Evolutionary conservation across 2,797 vertebrate species (phyloP).

Genomic region (Trichosurus vulpecula): DNA sequence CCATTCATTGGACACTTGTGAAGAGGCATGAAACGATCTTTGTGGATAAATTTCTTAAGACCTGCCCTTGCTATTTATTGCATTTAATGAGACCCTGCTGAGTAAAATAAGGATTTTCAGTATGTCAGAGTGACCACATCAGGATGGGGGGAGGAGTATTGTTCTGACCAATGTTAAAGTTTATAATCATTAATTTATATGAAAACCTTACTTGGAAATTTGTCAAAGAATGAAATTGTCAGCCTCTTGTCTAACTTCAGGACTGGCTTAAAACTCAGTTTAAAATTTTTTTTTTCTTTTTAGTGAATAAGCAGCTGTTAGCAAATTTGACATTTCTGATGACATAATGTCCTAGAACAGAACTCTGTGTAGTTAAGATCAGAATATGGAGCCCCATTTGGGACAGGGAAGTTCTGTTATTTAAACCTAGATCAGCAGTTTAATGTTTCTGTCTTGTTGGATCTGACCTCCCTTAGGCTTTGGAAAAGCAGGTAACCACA

Average conservation of each 20-base stretch:
- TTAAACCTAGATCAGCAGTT: neutral
- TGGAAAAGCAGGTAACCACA: neutral
- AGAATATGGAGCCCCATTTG: neutral
- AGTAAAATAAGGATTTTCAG: neutral
- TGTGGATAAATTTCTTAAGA: conserved; percentile 51
- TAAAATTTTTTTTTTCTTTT: conserved; percentile 2
- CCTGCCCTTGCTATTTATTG: neutral
- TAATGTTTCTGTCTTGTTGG: neutral
- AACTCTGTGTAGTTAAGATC: neutral
- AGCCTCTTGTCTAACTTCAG: conserved; percentile 37
- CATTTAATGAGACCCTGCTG: conserved; percentile 10
- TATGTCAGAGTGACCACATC: neutral
- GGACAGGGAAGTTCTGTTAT: conserved; percentile 4
- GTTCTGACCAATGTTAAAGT: conserved; percentile 48
- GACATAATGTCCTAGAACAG: neutral
- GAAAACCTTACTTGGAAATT: conserved; percentile 54
- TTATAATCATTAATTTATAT: conserved; percentile 57
- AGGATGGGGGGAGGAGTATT: conserved; percentile 19
- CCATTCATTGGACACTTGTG: conserved; percentile 38
- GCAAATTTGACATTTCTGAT: neutral
- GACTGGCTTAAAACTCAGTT: neutral
- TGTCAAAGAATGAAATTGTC: conserved; percentile 41
- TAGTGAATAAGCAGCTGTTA: neutral
- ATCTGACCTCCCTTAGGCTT: rapidly evolving
- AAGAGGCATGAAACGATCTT: neutral